A percentile compares a stretch with the other conserved stretches of the same genome.
These are phyloP conservation scores for Nycticorax nycticorax DNA, from an alignment of 2,113 vertebrate species.

Conservation along the genomic window DNA sequence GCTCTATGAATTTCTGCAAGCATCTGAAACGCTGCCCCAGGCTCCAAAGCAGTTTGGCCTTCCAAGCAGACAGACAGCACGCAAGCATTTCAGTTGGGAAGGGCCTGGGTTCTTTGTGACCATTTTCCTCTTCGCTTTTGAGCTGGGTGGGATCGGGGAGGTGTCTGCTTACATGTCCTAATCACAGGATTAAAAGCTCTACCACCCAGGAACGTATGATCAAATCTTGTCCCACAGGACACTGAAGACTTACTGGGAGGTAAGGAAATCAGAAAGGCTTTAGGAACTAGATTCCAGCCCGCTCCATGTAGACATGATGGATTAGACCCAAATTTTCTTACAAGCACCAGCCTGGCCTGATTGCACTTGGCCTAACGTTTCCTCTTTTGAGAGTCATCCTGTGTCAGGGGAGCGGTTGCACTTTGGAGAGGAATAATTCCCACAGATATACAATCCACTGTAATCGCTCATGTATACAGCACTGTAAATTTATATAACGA, in stretches of 20 bases:
- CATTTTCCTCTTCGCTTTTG: neutral
- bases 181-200: neutral
- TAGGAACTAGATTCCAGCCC: neutral
- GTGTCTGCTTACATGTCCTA: neutral
- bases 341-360: neutral
- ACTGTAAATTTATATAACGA: neutral
- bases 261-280: conserved; percentile 31
- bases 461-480: neutral
- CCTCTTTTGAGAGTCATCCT: neutral
- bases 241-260: neutral
- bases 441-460: neutral
- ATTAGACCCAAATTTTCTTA: neutral
- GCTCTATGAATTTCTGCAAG: neutral
- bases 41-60: neutral
- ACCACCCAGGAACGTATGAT: neutral
- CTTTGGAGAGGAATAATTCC: neutral
- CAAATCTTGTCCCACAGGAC: neutral
- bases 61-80: neutral
- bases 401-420: neutral
- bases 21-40: neutral
- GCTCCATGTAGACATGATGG: neutral
- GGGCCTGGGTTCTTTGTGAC: neutral
- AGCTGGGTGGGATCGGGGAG: neutral
- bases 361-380: neutral
- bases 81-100: neutral